Evolutionary conservation across 2,113 vertebrate species (phyloP), one percentile per base, ranked within the genome.

Genomic region (Orthonyx spaldingii): DNA sequence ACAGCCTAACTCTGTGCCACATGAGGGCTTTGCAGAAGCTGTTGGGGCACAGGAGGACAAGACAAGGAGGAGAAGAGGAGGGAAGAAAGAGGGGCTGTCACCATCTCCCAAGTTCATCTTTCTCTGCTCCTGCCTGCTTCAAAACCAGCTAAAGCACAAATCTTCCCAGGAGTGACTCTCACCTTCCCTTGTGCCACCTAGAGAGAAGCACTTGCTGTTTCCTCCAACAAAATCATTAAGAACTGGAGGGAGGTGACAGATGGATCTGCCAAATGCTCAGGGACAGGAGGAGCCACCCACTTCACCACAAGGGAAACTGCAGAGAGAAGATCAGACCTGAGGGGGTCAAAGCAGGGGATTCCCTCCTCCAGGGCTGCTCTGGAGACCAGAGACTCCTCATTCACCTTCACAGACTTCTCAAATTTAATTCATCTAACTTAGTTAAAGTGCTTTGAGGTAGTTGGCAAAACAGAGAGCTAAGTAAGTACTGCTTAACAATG

Each of bases 231-330:
- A 78, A 61, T 19, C 33, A 63, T 1, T 7, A 41, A 63, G 32
- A 53, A 42, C 32, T 71, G 39, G 10, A 55, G 47, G 49, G 9
- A 37, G 41, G 11, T 28, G 12, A 76, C 37, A 90, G 55, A 50
- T 1, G 2, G 10, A 56, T 30, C 22, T 59, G 26, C 53, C 50
- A 50, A 68, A n/a, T 0, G 2, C 27, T 39, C 27, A 20, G 5
- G 22, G 28, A 37, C 14, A 8, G n/a, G 30, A 83, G 27, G 13
- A 68, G 6, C 21, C 3, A 3, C 33, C 16, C 46, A 47, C 3
- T 14, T 22, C 59, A 65, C 8, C 4, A 1, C 33, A 37, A 35
- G 5, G 15, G 10, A 59, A 86, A 46, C 46, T 30, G 49, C 17
- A 44, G 7, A 24, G 27, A 68, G 28, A 65, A 60, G 24, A 69